Percentiles rank a stretch among this genome's conserved stretches.
Evolutionary conservation across 2,888 invertebrate genomes (phyloP).

Genomic region (Apodemia duryi): DNA sequence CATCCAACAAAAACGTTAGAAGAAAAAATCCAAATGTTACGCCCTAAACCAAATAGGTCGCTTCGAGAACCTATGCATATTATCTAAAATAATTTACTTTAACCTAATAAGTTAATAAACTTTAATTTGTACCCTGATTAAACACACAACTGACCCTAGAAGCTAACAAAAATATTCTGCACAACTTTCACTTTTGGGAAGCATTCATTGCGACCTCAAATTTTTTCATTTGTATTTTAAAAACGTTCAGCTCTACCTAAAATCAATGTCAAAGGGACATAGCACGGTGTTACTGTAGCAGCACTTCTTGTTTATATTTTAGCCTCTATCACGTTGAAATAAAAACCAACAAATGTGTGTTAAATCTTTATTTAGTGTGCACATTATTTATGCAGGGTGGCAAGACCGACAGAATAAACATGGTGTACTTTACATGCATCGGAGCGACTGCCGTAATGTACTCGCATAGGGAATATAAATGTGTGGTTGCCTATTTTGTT

Average conservation of each 20-base stretch:
- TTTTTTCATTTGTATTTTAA: slow-evolving; percentile 46
- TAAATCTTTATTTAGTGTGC: slow-evolving; percentile 35
- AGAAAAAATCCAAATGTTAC: too few species aligned
- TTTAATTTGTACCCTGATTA: too few species aligned
- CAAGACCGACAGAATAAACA: slow-evolving; percentile 72
- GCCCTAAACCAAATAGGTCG: not conserved
- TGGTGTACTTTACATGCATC: slow-evolving; percentile 74
- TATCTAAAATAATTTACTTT: too few species aligned
- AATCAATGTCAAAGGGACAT: slow-evolving; percentile 71
- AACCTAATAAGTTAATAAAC: too few species aligned
- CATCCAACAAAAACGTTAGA: too few species aligned
- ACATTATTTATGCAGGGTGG: slow-evolving; percentile 70
- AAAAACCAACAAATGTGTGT: slow-evolving; percentile 32
- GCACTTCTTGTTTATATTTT: slow-evolving; percentile 43
- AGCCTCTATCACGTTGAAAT: slow-evolving; percentile 39
- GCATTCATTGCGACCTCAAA: slow-evolving; percentile 33
- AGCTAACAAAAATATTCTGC: not conserved
- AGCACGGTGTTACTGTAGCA: slow-evolving; percentile 52
- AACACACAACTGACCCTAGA: not conserved
- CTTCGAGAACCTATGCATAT: too few species aligned
- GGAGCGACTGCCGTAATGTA: slow-evolving; percentile 73
- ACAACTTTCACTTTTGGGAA: slow-evolving; percentile 11
- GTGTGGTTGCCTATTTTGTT: slow-evolving; percentile 53
- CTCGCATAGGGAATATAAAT: slow-evolving; percentile 68
- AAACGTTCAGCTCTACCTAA: slow-evolving; percentile 53